Base-by-base conservation (phyloP, 2,888 invertebrate genomes). In the Malthinus flaveolus region DNA sequence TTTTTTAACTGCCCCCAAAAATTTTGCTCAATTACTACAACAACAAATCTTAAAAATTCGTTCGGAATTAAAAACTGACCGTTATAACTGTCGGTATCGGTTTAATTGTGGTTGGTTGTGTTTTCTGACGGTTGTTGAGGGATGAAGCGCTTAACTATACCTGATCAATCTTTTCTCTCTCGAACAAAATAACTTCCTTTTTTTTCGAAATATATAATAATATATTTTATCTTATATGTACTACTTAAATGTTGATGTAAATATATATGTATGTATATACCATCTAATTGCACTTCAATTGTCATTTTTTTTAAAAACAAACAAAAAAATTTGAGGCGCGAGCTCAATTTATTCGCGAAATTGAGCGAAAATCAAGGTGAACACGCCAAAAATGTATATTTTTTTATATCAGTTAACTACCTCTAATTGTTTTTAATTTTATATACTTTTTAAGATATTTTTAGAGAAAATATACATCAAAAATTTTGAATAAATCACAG, bases 141-240 rank as follows among this genome's bases (percentile, higher is more conserved):
- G 71, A 76, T 77, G 73, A 78, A 79, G 77, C 77, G 75, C 75
- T 76, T 67, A 77, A 77, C 77, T 78, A 77, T 78, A 78, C 77
- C 78, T 76, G 74, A 76, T 84, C 84, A 84, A 84, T 84, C 84
- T 84, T 84, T 82, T 83, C 82, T 84, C 84, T 84, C 84, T 84
- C 84, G 81, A 83, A 83, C 83, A 83, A 83, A 83, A 82, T 83
- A 83, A 82, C 78, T 79, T 79, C 77, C 78, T 78, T 75, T 77
- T 77, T 78, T 75, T n/a, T 77, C 77, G 76, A 80, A 78, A 80
- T 80, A 80, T 79, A 80, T 79, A 79, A 80, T 79, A 80, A 78
- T 78, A 77, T 73, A 74, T 23, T 77, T 77, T 78, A 78, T 79
- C 78, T 78, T 78, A 80, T 79, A 79, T 77, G 74, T 76, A 75